phyloP scores from a whole-genome alignment of 2,888 invertebrate species.

The Dryobota labecula region DNA sequence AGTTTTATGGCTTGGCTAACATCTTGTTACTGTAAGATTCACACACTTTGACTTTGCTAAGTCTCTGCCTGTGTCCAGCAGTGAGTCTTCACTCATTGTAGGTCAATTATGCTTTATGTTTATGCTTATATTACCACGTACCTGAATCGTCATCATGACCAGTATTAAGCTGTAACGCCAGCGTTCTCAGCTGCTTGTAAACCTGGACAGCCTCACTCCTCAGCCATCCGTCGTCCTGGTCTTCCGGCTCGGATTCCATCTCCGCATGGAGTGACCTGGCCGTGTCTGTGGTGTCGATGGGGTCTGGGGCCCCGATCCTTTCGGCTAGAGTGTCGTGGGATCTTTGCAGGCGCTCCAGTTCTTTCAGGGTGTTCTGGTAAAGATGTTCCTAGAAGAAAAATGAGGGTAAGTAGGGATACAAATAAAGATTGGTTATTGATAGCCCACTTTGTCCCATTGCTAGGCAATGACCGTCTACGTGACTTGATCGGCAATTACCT shows the following conservation, averaged over 20 bases:
- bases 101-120: too few species aligned
- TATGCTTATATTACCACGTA: conserved; percentile 58
- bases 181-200: conserved; percentile 93
- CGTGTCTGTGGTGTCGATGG: conserved; percentile 83
- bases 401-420: background rate
- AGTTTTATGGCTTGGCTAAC: background rate
- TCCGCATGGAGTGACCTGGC: conserved; percentile 96
- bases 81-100: too few species aligned
- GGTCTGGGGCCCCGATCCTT: conserved; percentile 92
- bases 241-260: conserved; percentile 95
- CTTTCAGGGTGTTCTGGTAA: conserved; percentile 90
- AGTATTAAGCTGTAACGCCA: conserved; percentile 94
- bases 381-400: conserved; percentile 85
- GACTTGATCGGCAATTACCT: background rate
- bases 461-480: too few species aligned
- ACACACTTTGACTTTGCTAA: too few species aligned
- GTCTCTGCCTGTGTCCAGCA: too few species aligned
- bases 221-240: conserved; percentile 90
- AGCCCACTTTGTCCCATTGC: background rate
- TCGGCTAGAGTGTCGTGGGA: conserved; percentile 93
- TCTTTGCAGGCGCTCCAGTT: conserved; percentile 93
- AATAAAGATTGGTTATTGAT: background rate
- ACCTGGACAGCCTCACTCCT: conserved; percentile 92
- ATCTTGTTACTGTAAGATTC: too few species aligned
- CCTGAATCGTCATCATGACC: conserved; percentile 94